These are phyloP conservation scores for Apostichopus californicus DNA, from an alignment of 35 echinoderm and acorn worm genomes.

Conservation along the genomic window DNA sequence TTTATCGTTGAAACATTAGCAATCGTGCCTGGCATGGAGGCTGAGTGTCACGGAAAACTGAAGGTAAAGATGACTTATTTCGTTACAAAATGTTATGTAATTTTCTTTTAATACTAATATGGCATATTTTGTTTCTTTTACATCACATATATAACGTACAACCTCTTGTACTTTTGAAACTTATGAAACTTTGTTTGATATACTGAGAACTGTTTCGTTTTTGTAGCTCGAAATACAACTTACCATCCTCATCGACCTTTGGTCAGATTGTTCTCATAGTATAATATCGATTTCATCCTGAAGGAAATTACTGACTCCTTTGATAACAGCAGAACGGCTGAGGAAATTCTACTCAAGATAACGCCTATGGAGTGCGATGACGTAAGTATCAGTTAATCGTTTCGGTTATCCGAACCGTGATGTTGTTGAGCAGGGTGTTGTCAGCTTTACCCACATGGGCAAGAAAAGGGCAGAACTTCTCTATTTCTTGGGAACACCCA, in stretches of 20 bases:
- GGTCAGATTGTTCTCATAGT: not conserved
- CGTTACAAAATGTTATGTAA: too few species aligned
- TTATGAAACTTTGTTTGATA: too few species aligned
- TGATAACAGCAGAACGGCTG: not conserved
- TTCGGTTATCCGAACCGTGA: too few species aligned
- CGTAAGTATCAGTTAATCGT: slow-evolving; percentile 16
- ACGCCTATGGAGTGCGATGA: not conserved
- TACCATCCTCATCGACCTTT: not conserved
- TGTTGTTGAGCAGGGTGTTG: too few species aligned
- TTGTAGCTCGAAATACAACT: too few species aligned
- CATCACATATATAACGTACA: not conserved
- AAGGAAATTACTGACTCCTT: slow-evolving; percentile 60
- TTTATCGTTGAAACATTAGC: slow-evolving; percentile 80
- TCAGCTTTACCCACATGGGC: too few species aligned
- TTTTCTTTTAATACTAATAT: too few species aligned
- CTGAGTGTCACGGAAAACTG: slow-evolving; percentile 59
- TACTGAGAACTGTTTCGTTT: too few species aligned
- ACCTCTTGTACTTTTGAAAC: not conserved
- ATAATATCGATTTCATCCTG: not conserved
- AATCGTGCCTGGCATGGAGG: slow-evolving; percentile 70
- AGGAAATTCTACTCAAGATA: slow-evolving; percentile 24
- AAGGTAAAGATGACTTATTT: slow-evolving; percentile 18
- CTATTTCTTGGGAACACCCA: too few species aligned
- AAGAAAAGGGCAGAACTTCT: too few species aligned
- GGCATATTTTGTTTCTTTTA: not conserved